phyloP scores from a whole-genome alignment of 2,113 vertebrate species.

The Chrysemys picta region DNA sequence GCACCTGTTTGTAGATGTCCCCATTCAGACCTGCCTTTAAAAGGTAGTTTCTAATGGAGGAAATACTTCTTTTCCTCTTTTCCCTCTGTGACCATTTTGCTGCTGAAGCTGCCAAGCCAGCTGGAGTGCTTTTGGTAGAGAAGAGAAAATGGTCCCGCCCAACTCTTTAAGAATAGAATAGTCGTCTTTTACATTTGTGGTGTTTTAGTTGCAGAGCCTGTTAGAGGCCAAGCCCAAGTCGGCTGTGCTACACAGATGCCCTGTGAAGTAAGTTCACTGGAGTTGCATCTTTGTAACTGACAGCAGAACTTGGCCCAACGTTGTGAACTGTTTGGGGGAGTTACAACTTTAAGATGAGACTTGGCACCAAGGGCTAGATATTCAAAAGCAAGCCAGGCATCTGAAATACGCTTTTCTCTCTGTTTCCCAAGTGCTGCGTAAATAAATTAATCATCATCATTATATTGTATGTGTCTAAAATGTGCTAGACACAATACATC shows the following conservation, averaged over 20 bases:
- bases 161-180: constrained; percentile 20
- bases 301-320: background rate
- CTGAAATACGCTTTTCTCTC: background rate
- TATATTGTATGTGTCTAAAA: background rate
- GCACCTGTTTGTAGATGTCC: background rate
- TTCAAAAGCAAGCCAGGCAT: background rate
- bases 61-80: background rate
- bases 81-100: constrained; percentile 5
- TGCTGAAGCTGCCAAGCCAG: background rate
- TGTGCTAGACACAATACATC: background rate
- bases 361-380: background rate
- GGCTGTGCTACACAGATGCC: background rate
- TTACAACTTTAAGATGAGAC: background rate
- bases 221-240: background rate
- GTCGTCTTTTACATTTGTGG: background rate
- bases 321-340: background rate
- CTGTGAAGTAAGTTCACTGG: background rate
- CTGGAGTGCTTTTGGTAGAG: background rate
- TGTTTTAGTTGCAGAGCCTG: background rate
- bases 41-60: background rate
- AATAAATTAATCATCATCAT: background rate
- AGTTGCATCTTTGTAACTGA: background rate
- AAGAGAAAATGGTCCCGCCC: background rate
- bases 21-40: background rate
- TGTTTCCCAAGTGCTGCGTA: background rate